Evolutionary conservation across 2,797 vertebrate genomes (phyloP), one percentile per base, ranked within the genome.

Genomic region (Notoglanidium macrostoma): DNA sequence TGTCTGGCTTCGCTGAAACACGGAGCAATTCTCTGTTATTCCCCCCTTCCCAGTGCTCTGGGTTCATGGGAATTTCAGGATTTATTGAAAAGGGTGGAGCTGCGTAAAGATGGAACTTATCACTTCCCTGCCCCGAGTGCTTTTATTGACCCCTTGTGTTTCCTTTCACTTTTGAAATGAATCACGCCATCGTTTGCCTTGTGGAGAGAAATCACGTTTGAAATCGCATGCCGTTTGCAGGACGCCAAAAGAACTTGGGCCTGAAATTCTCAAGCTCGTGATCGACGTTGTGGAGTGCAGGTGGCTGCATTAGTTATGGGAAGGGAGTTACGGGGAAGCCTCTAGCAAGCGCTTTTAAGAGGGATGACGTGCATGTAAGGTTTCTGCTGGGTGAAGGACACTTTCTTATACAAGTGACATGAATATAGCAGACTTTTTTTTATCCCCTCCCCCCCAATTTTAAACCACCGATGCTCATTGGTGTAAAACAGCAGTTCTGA

Each of bases 111-210:
- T 32, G 32, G n/a, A 65, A 51, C 44, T 0, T 21, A 26, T 44
- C 17, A 1, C 63, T 40, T 40, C 5, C 9, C 40, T 15, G 12
- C 29, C n/a, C 21, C 12, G 63, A 1, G 11, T 44, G 77, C 46
- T 86, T 57, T 79, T 5, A 0, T 46, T 46, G 61, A 46, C 59
- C 65, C 32, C 17, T 35, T 9, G 1, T 35, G 61, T 15, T 17
- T 55, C 32, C 46, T 35, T 89, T 87, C 26, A 32, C 35, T 81
- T 84, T 10, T 29, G 46, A 19, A 86, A 86, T 51, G 76, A 79
- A 83, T 86, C 57, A 79, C 2, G 49, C 32, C 29, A 21, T 84
- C 29, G 35, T 49, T 86, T 78, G 74, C n/a, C 12, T 74, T 15
- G 2, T 23, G 19, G 29, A 72, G n/a, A 35, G 63, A 67, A 12